Evolutionary conservation across 2,797 vertebrate genomes (phyloP).

Genomic region (Cygnus olor): DNA sequence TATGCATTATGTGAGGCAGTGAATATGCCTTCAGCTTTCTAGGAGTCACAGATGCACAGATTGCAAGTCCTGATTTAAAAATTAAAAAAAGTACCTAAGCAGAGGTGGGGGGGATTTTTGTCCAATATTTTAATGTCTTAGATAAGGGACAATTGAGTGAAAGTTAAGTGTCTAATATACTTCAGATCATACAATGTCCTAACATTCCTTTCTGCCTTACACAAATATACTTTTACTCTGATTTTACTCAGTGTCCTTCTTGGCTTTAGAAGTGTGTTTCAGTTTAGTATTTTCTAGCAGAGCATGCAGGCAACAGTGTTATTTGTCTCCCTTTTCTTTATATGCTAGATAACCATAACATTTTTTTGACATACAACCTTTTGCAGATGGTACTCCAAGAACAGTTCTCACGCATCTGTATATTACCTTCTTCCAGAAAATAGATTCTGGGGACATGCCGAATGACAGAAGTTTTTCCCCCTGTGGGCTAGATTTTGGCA

Average conservation of each 20-base stretch:
- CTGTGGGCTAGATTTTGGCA: neutral
- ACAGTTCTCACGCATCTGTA: neutral
- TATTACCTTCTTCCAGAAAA: constrained; percentile 13
- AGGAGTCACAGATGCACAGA: neutral
- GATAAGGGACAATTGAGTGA: neutral
- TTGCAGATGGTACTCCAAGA: neutral
- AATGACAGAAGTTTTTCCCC: neutral
- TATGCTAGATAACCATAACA: neutral
- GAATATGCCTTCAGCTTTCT: neutral
- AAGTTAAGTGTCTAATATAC: neutral
- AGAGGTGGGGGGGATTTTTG: neutral
- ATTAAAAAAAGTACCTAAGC: neutral
- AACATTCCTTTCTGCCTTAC: neutral
- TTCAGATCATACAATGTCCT: neutral
- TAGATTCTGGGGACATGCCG: neutral
- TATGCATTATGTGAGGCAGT: neutral
- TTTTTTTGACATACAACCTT: neutral
- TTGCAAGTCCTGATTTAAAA: neutral
- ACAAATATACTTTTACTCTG: neutral
- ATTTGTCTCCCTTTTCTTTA: neutral
- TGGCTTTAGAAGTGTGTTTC: neutral
- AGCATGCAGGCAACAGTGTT: neutral
- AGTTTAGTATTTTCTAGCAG: neutral
- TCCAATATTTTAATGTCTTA: neutral
- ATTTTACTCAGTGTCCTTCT: neutral